Base-by-base conservation (phyloP, 2,888 invertebrate species). In the Drosophila ezoana region DNA sequence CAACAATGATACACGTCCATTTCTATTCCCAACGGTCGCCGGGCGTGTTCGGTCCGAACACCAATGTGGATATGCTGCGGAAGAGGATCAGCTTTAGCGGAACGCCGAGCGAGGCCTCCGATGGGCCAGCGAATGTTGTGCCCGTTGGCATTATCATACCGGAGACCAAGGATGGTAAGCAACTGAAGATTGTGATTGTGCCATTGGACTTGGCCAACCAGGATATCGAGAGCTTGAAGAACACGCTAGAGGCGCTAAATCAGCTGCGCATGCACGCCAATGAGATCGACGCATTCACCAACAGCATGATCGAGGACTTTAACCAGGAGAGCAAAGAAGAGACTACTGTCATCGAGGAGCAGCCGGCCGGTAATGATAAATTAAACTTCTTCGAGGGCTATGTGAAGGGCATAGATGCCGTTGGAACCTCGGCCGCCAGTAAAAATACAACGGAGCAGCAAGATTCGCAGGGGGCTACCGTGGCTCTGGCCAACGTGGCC, bases 141-240 rank as follows among this genome's bases (percentile, higher is more conserved):
- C 89, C 83, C 0, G 56, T 87, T 9, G 83, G 89, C 1, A 33
- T 89, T 11, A 81, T 84, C 1, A 63, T 72, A 4, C 75, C 80
- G 0, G 76, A 87, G 13, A 37, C 28, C 1, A 60, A 53, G 6
- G 72, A 69, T 11, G 67, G 69, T 3, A 60, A 52, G 10, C 56
- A 72, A 5, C 43, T 80, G 14, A 91, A 87, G 52, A 82, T 91
- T 20, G 77, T 91, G 14, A 65, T 91, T 14, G 89, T 91, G 52
- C 90, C 88, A 0, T 28, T 90, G 4, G 81, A 87, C 44, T 43
- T 90, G 32, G 65, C 69, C 2, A 73, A 82, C 37, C 80, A 78
- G 18, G 82, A 83, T 54, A 73, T 75, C 6, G 72, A 80, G 0
- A 48, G 61, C 0, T 65, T 90, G n/a, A 71, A 74, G 59, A 76